These are phyloP conservation scores for Platycnemis pennipes DNA, from an alignment of 2,888 invertebrate genomes.

Conservation along the genomic window DNA sequence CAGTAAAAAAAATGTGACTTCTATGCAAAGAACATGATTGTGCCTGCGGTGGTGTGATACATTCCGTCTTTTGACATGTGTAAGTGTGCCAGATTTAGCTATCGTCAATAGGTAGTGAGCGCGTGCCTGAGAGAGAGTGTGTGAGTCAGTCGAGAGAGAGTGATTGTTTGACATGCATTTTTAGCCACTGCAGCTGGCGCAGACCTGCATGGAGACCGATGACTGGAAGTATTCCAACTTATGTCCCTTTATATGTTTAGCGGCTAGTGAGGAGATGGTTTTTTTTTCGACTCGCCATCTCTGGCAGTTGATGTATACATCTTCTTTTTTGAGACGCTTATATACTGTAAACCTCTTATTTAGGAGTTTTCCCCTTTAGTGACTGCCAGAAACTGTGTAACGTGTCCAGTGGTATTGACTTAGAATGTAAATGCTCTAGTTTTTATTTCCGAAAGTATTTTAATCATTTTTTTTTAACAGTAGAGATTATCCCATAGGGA, in stretches of 20 bases:
- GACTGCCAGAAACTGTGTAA: slow-evolving; percentile 64
- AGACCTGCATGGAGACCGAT: slow-evolving; percentile 59
- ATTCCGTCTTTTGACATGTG: slow-evolving; percentile 60
- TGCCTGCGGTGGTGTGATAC: slow-evolving; percentile 65
- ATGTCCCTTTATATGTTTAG: slow-evolving; percentile 58
- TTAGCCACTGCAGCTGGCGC: slow-evolving; percentile 65
- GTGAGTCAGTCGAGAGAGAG: too few relatives aligned
- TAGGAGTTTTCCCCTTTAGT: slow-evolving; percentile 64
- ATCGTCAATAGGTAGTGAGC: slow-evolving; percentile 30
- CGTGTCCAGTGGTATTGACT: slow-evolving; percentile 66
- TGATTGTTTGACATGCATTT: slow-evolving; percentile 57
- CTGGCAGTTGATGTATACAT: slow-evolving; percentile 65
- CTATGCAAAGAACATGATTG: slow-evolving; percentile 67
- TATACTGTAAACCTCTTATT: slow-evolving; percentile 57
- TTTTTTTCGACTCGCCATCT: slow-evolving; percentile 55
- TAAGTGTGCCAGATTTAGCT: slow-evolving; percentile 65
- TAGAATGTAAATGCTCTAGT: slow-evolving; percentile 64
- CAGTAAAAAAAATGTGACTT: slow-evolving; percentile 65
- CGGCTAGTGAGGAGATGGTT: slow-evolving; percentile 53
- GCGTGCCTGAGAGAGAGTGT: background rate
- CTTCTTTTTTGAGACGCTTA: slow-evolving; percentile 63
- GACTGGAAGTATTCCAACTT: slow-evolving; percentile 64
- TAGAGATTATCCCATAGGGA: slow-evolving; percentile 62
- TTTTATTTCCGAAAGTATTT: slow-evolving; percentile 39
- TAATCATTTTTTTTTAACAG: slow-evolving; percentile 7